Base-by-base conservation (phyloP, 2,113 vertebrate genomes). In the Gadus macrocephalus region DNA sequence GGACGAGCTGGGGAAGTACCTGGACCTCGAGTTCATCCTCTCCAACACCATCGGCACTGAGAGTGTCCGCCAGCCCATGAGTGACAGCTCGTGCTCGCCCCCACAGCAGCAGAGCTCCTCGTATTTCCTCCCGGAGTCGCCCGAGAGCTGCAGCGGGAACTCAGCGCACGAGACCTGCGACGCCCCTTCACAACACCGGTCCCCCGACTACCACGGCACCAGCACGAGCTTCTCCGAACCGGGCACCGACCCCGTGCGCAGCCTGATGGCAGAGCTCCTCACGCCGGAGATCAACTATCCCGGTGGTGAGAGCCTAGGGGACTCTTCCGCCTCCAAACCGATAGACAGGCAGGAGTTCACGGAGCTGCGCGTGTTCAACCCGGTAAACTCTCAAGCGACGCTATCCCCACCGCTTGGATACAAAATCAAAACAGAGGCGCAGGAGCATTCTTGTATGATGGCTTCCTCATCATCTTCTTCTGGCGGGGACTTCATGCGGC, bases 21-120 rank as follows among this genome's bases (percentile, higher is more conserved):
- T 96, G 76, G 95, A 96, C 83, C 87, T 97, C 66, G 95, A 97
- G 31, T 97, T 97, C 84, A 97, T 97, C 77, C 75, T 97, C 72
- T 92, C 94, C 0, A 95, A 97, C 87, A 92, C 90, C 0, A 88
- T 92, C 63, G 73, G 83, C 65, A 83, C 89, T 3, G 88, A 87
- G 4, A 42, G 42, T 12, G 42, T 9, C 83, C 75, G 1, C 74
- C 83, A 49, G 6, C 42, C 12, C 9, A 49, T 9, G 42, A 14
- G 12, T 49, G 42, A 49, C 8, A 14, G 42, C 42, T 49, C 65
- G 42, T 19, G 42, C 9, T 84, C 75, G 2, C 74, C 83, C 0
- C 66, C 70, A 67, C 76, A 69, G 12, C 85, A 80, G 60, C 86
- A 78, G 49, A 62, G 78, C 14, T 90, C 90, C 42, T 86, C 89